A percentile compares a stretch with the other conserved stretches of the same genome.
Conservation (phyloP, 2,113 vertebrate species). For the Siniperca chuatsi region DNA sequence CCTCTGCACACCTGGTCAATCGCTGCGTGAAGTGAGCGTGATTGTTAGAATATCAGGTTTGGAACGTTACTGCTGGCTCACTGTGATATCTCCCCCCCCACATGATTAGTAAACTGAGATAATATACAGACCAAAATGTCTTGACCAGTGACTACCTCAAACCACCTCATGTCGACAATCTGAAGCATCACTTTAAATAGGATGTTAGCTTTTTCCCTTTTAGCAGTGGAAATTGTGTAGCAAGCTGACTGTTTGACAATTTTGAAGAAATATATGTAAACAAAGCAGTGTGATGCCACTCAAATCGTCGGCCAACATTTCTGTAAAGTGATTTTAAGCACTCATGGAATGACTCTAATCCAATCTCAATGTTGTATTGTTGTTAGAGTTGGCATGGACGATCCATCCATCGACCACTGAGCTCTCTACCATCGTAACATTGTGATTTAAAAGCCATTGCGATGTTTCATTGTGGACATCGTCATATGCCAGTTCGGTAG, state of each 20-base stretch:
- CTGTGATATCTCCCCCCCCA: background rate
- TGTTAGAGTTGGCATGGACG: background rate
- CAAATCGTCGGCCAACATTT: background rate
- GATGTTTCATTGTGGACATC: too few relatives aligned
- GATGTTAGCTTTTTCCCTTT: background rate
- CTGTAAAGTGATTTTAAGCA: background rate
- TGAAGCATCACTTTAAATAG: background rate
- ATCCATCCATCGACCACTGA: too few relatives aligned
- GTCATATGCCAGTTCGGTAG: too few relatives aligned
- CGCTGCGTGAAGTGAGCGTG: background rate
- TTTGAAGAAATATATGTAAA: background rate
- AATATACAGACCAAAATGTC: background rate
- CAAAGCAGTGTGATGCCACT: background rate
- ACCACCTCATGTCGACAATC: background rate
- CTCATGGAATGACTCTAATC: background rate
- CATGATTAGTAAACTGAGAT: background rate
- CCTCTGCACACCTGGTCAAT: background rate
- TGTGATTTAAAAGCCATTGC: too few relatives aligned
- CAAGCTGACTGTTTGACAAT: background rate
- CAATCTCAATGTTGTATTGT: background rate
- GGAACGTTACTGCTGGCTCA: background rate
- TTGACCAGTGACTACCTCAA: background rate
- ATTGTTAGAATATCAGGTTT: too few relatives aligned
- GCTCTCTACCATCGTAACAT: too few relatives aligned
- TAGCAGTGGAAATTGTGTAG: background rate